Conservation (phyloP, 2,113 vertebrate genomes). For the Sorex fumeus region DNA sequence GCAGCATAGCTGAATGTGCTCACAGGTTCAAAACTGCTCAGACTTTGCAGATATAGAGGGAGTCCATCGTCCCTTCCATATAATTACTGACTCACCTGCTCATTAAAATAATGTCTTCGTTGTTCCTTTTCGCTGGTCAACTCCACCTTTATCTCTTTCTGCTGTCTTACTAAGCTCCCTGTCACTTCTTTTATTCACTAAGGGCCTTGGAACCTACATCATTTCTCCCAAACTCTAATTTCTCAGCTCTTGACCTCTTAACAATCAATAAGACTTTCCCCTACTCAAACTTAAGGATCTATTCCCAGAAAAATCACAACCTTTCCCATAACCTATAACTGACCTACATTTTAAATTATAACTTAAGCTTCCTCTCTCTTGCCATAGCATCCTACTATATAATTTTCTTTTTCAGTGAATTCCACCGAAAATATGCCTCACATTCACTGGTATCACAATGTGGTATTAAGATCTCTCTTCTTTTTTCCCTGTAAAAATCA, state of each 20-base stretch:
- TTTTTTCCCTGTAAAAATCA: neutral
- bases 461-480: neutral
- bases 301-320: neutral
- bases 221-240: neutral
- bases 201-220: neutral
- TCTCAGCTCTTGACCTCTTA: neutral
- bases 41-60: neutral
- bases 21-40: neutral
- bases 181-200: neutral
- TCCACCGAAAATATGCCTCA: neutral
- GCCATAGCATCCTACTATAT: neutral
- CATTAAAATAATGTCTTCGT: slow-evolving; percentile 26
- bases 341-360: neutral
- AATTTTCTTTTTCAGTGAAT: neutral
- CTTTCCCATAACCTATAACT: neutral
- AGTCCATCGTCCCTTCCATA: neutral
- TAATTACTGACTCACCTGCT: neutral
- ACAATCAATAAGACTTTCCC: neutral
- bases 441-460: neutral
- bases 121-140: neutral
- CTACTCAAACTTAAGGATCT: neutral
- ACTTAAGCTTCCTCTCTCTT: neutral
- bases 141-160: neutral
- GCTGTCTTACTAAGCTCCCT: neutral
- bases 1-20: neutral